phyloP scores from a whole-genome alignment of 2,797 vertebrate genomes.

The Australoheros facetus region DNA sequence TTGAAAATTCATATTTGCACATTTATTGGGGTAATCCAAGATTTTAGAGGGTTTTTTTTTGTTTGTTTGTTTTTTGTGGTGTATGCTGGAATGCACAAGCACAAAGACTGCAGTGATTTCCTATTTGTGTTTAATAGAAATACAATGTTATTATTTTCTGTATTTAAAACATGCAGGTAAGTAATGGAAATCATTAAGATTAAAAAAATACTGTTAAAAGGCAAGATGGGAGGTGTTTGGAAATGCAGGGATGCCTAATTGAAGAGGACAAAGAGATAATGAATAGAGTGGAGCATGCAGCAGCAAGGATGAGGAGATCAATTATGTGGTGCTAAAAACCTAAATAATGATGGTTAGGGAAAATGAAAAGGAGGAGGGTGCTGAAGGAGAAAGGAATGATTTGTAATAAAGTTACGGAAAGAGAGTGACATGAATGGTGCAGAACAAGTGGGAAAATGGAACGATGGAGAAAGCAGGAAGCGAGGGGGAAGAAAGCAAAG shows the following conservation, averaged over 20 bases:
- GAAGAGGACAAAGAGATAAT: not conserved
- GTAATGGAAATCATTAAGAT: not conserved
- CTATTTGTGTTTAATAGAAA: not conserved
- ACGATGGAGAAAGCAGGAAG: not conserved
- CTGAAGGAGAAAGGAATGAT: not conserved
- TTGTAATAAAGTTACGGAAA: not conserved
- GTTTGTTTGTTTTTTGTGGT: rapidly evolving
- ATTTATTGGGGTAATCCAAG: not conserved
- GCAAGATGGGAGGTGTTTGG: not conserved
- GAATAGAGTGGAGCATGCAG: not conserved
- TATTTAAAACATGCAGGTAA: not conserved
- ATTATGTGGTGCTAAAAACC: not conserved
- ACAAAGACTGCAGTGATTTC: not conserved
- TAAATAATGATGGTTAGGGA: not conserved
- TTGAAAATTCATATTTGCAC: conserved; percentile 10
- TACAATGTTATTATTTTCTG: not conserved
- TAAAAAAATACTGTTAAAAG: not conserved
- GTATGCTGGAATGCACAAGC: not conserved
- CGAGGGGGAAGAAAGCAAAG: not conserved
- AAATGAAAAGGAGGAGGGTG: not conserved
- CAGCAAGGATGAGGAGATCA: not conserved
- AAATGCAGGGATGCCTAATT: not conserved
- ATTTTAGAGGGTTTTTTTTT: not conserved
- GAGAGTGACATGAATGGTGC: not conserved
- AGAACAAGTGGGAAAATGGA: not conserved